Evolutionary conservation across 2,797 vertebrate species (phyloP), one percentile per base, ranked within the genome.

Genomic region (Oreochromis mossambicus): DNA sequence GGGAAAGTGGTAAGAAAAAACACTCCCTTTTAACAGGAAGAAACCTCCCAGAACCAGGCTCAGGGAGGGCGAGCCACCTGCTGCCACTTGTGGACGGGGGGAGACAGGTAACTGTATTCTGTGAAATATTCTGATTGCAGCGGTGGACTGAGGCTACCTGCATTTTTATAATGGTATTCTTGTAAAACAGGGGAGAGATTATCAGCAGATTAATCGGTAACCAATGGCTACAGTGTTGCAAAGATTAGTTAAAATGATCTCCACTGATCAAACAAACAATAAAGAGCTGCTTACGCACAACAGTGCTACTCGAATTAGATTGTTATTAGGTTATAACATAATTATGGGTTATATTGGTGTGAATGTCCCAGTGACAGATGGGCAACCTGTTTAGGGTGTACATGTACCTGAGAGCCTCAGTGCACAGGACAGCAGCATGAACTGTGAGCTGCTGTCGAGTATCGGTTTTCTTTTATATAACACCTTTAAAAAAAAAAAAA

Each of bases 301-400:
- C 0, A 0, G 15, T 29, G 41, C 15, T 12, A 48, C 43, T 48
- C 4, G 1, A 29, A 48, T 73, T 8, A 12, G 41, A 19, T 73
- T 19, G 26, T 68, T 26, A 43, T 70, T 43, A 26, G 66, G 38
- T 46, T 70, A 26, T 70, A 70, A 70, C 6, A 70, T 26, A 43
- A 29, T 29, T 29, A 19, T 48, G 24, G 15, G 4, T 46, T 3
- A 5, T 19, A 12, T 36, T 36, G 41, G 68, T 8, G 41, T 73
- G 41, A 0, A 48, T 29, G 36, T 41, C 61, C 34, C 0, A 41
- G 36, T 41, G 61, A 41, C 12, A 41, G 36, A 41, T 21, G 7
- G 68, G 14, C 36, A 46, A 46, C 41, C 21, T 11, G 66, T 26
- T 26, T 24, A 26, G 41, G 26, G 21, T 15, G 63, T 0, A 24